These are phyloP conservation scores for Neotoxoptera formosana DNA, from an alignment of 1,140 invertebrate species.

Conservation along the genomic window DNA sequence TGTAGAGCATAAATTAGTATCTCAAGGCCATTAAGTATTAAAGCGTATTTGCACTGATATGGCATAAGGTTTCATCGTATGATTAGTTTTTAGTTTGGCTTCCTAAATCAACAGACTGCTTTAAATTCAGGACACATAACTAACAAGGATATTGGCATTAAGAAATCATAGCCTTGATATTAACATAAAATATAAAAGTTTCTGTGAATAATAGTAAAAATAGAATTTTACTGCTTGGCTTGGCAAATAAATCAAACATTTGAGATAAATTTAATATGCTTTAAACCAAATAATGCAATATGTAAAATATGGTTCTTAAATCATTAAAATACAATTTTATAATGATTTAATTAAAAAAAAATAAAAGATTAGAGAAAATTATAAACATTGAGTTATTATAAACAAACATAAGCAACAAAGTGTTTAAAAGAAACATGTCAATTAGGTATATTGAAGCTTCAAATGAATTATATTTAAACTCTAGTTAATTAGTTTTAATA, in stretches of 20 bases:
- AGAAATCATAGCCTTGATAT: conserved; percentile 31
- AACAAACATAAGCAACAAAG: background rate
- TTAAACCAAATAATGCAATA: background rate
- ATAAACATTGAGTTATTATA: background rate
- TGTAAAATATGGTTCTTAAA: background rate
- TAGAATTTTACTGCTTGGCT: conserved; percentile 4
- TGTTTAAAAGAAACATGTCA: background rate
- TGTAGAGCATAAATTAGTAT: conserved; percentile 16
- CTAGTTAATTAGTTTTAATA: background rate
- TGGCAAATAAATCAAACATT: background rate
- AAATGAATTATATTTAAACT: background rate
- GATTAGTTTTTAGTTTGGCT: conserved; percentile 47
- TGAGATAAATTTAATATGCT: background rate
- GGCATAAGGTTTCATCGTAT: conserved; percentile 47
- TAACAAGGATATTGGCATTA: conserved; percentile 50
- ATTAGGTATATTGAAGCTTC: background rate
- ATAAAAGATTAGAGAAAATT: background rate
- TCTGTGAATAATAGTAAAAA: conserved; percentile 36
- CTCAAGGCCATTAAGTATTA: conserved; percentile 39
- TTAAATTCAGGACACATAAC: conserved; percentile 47
- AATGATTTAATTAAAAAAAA: background rate
- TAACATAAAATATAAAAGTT: conserved; percentile 29
- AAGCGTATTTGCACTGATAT: conserved; percentile 39
- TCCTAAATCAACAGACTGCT: conserved; percentile 45
- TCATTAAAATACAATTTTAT: background rate